Conservation (phyloP, 2,113 vertebrate species). For the Numenius arquata region DNA sequence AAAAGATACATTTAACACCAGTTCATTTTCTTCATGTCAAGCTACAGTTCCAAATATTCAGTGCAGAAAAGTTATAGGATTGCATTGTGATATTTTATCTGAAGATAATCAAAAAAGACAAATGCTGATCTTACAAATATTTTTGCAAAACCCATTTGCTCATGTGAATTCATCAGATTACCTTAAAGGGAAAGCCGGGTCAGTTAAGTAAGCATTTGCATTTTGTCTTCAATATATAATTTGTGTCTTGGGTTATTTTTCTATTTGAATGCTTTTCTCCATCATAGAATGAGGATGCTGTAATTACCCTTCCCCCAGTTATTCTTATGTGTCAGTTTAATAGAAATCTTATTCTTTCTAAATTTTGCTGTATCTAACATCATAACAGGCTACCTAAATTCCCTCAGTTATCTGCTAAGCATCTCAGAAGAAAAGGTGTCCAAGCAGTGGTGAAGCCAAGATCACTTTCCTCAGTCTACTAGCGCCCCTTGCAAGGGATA, state of each 20-base stretch:
- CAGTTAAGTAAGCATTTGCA: neutral
- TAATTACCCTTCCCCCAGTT: neutral
- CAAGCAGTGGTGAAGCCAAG: neutral
- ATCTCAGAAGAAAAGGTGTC: neutral
- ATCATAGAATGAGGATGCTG: neutral
- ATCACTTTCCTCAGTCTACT: neutral
- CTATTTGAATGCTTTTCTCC: neutral
- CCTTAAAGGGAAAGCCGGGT: neutral
- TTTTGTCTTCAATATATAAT: neutral
- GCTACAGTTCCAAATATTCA: conserved; percentile 26
- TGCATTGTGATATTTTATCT: conserved; percentile 59
- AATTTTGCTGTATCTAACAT: neutral
- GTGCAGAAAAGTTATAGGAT: conserved; percentile 55
- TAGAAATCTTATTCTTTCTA: neutral
- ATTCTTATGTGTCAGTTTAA: neutral
- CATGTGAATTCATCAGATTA: conserved; percentile 10
- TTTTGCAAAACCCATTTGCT: conserved; percentile 43
- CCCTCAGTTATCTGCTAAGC: neutral
- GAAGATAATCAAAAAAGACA: conserved; percentile 49
- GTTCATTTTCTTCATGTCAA: conserved; percentile 36
- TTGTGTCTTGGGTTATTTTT: neutral
- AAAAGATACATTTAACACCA: conserved; percentile 37
- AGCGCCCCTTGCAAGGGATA: neutral
- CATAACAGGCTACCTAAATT: neutral
- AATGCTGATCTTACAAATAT: conserved; percentile 55